phyloP scores from a whole-genome alignment of 2,113 vertebrate species.

The Nematolebias whitei region DNA sequence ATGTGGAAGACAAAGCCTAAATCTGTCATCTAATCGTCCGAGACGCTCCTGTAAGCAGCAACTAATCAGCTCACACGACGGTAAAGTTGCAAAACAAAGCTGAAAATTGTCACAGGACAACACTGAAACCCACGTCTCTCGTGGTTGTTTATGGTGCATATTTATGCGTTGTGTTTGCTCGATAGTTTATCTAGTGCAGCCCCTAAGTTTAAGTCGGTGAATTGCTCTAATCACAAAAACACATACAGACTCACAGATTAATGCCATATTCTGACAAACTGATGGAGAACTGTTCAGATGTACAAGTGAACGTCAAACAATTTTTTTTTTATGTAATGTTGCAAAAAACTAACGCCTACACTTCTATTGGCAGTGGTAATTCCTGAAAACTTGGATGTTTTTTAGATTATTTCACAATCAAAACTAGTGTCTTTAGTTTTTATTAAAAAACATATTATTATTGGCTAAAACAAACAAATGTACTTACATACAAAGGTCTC shows the following conservation, averaged over 20 bases:
- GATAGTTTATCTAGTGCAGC: slow-evolving; percentile 4
- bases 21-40: not conserved
- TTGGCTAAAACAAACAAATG: not conserved
- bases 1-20: not conserved
- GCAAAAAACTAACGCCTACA: not conserved
- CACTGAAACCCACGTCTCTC: not conserved
- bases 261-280: no score
- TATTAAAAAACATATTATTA: not conserved
- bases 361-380: not conserved
- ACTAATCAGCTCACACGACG: not conserved
- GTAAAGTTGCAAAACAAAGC: not conserved
- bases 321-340: no score
- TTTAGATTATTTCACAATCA: not conserved
- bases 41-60: not conserved
- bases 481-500: slow-evolving; percentile 99
- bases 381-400: not conserved
- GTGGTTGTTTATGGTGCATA: not conserved
- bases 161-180: slow-evolving; percentile 1
- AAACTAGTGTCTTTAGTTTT: not conserved
- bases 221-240: not conserved
- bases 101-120: not conserved
- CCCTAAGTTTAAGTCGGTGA: not conserved
- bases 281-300: no score
- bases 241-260: not conserved
- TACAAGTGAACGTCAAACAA: no score